A percentile compares a stretch with the other conserved stretches of the same genome.
Conservation (phyloP, 2,888 invertebrate species). For the Balanococcus diminutus region DNA sequence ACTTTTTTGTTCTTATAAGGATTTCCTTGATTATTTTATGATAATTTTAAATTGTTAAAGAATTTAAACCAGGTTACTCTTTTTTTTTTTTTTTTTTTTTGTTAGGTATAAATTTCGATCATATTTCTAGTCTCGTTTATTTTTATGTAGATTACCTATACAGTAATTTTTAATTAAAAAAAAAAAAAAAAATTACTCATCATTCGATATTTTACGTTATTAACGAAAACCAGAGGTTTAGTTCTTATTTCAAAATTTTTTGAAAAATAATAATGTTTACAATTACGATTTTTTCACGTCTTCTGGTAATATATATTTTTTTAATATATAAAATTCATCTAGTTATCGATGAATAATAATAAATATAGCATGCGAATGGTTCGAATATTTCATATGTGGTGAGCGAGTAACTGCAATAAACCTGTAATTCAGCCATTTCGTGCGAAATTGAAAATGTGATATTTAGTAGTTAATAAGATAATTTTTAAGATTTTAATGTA, state of each 20-base stretch:
- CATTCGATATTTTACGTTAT: background rate
- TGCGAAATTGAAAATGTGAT: constrained; percentile 23
- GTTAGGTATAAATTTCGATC: background rate
- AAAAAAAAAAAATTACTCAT: background rate
- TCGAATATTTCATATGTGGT: background rate
- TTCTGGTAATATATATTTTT: too few species aligned
- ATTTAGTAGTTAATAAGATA: constrained; percentile 27
- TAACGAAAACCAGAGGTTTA: background rate
- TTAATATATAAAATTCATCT: background rate
- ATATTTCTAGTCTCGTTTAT: constrained; percentile 2
- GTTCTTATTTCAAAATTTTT: background rate
- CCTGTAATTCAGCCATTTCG: background rate
- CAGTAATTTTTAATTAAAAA: background rate
- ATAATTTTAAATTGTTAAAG: background rate
- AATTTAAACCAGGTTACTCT: background rate
- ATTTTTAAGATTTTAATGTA: constrained; percentile 7
- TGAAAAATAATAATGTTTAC: background rate
- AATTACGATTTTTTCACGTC: background rate
- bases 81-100: background rate
- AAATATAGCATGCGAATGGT: background rate
- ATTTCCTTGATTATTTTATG: too few species aligned
- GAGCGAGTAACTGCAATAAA: background rate
- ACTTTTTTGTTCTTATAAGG: too few species aligned
- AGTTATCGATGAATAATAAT: background rate
- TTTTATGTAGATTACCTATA: background rate